These are phyloP conservation scores for Psittacula echo DNA, from an alignment of 2,797 vertebrate genomes.

Conservation along the genomic window DNA sequence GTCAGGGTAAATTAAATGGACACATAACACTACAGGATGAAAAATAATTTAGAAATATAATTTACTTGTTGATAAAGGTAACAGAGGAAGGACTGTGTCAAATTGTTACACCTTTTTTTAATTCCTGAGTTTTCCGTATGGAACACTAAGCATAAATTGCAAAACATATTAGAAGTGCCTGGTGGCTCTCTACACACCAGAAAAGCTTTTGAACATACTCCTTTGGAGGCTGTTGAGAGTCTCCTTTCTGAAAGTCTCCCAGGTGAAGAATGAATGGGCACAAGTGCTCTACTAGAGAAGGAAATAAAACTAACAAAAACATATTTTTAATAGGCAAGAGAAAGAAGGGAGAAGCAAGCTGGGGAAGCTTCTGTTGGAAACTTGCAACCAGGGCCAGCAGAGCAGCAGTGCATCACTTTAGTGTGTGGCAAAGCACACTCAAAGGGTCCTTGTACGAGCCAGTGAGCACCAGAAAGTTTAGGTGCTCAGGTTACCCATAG, in stretches of 20 bases:
- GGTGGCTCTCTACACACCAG: background rate
- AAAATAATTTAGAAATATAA: background rate
- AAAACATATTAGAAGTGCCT: background rate
- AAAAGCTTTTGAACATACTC: background rate
- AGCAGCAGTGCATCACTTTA: background rate
- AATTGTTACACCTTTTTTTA: background rate
- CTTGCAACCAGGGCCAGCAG: background rate
- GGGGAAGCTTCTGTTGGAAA: background rate
- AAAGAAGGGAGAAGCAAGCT: background rate
- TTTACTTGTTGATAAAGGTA: background rate
- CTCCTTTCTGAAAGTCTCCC: background rate
- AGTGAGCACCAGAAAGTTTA: rapidly evolving
- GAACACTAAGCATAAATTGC: background rate
- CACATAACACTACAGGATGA: background rate
- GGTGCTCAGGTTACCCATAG: background rate
- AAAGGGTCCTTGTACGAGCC: background rate
- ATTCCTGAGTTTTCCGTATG: background rate
- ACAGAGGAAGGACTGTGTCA: background rate
- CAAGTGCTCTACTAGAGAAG: background rate
- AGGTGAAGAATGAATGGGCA: background rate
- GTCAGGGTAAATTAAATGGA: background rate
- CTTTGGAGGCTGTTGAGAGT: background rate
- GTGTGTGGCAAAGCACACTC: background rate
- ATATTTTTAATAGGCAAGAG: background rate
- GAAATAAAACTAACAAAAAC: background rate